Conservation (phyloP, 2,113 vertebrate species). For the Austrofundulus limnaeus region DNA sequence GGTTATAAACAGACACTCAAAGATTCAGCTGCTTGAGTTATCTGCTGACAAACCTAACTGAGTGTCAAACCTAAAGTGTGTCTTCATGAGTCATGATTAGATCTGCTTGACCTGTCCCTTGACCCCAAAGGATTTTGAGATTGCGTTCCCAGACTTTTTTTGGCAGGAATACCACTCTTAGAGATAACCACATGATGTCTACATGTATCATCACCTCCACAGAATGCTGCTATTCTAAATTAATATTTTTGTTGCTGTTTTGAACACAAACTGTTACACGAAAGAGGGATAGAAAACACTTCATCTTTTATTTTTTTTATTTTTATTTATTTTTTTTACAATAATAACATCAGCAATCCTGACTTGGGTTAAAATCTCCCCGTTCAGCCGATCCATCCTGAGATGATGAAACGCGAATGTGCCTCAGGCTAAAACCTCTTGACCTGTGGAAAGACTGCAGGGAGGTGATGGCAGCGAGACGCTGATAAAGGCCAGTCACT, state of each 20-base stretch:
- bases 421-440: slow-evolving; percentile 62
- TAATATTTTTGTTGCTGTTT: background rate
- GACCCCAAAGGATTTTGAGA: slow-evolving; percentile 41
- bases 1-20: background rate
- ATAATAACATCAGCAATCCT: slow-evolving; percentile 1
- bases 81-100: slow-evolving; percentile 51
- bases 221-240: background rate
- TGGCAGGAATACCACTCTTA: background rate
- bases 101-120: slow-evolving; percentile 58
- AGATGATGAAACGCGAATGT: slow-evolving; percentile 52
- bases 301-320: no score
- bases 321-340: no score
- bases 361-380: background rate
- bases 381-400: slow-evolving; percentile 16
- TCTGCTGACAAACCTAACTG: slow-evolving; percentile 32
- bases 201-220: background rate
- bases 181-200: background rate
- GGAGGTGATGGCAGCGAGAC: slow-evolving; percentile 58
- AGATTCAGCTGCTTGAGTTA: slow-evolving; percentile 20
- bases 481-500: slow-evolving; percentile 66
- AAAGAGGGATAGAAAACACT: background rate
- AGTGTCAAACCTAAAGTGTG: slow-evolving; percentile 63
- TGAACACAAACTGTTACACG: background rate
- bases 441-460: slow-evolving; percentile 67
- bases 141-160: slow-evolving; percentile 10